Conservation (phyloP, 2,797 vertebrate genomes). For the Leptoclinus maculatus region DNA sequence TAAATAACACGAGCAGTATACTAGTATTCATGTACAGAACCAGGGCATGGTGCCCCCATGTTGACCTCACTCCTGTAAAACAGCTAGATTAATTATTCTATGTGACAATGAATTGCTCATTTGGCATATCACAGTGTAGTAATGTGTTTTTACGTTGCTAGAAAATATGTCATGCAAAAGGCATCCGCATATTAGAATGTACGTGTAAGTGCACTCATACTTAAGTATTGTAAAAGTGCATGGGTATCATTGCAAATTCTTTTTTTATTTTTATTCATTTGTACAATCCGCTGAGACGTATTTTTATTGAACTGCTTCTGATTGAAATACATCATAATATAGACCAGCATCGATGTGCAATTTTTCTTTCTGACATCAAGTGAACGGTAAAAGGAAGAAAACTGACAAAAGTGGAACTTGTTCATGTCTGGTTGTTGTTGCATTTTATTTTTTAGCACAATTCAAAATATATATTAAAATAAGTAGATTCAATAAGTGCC, state of each 20-base stretch:
- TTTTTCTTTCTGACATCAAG: constrained; percentile 46
- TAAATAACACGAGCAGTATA: constrained; percentile 46
- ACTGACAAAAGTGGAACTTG: constrained; percentile 24
- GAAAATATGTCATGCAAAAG: constrained; percentile 65
- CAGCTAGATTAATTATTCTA: constrained; percentile 48
- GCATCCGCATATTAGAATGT: constrained; percentile 79
- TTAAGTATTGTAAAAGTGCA: constrained; percentile 79
- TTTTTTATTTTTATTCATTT: constrained; percentile 67
- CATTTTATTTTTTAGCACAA: constrained; percentile 16
- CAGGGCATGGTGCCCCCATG: constrained; percentile 61
- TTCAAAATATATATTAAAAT: constrained; percentile 18
- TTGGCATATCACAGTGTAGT: constrained; percentile 65
- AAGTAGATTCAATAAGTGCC: constrained; percentile 7
- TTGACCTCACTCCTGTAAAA: constrained; percentile 63
- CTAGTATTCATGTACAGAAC: constrained; percentile 57
- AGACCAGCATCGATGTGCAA: constrained; percentile 48
- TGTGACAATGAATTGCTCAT: constrained; percentile 62
- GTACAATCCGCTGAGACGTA: constrained; percentile 71
- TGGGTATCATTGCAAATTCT: constrained; percentile 67
- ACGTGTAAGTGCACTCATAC: constrained; percentile 74
- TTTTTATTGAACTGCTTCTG: constrained; percentile 78
- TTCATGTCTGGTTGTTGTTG: constrained; percentile 31
- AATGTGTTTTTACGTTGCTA: constrained; percentile 77
- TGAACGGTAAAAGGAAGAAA: constrained; percentile 21
- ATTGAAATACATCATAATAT: constrained; percentile 66